Conservation (phyloP, 2,888 invertebrate genomes). For the Pandemis cinnamomeana region DNA sequence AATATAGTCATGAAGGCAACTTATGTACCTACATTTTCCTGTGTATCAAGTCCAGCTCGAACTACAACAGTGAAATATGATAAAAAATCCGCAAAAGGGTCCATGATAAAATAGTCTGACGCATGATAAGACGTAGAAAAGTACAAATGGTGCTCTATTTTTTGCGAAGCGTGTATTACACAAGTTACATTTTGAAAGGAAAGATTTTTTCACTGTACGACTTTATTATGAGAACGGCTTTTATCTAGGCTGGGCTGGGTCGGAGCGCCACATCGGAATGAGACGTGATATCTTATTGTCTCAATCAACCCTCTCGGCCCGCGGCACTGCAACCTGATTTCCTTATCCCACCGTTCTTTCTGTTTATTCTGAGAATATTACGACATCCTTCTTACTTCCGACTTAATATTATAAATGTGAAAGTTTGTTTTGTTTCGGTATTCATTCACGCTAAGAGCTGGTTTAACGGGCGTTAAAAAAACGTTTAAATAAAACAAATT, state of each 20-base stretch:
- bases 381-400: no score
- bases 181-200: neutral
- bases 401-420: no score
- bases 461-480: no score
- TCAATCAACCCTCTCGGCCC: neutral
- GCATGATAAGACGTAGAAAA: slow-evolving; percentile 13
- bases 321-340: slow-evolving; percentile 11
- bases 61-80: neutral
- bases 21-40: neutral
- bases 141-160: slow-evolving; percentile 7
- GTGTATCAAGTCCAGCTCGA: neutral
- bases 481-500: no score
- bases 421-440: no score
- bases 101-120: slow-evolving; percentile 7
- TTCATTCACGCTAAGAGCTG: no score
- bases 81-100: neutral
- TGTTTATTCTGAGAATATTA: neutral
- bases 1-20: neutral
- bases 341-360: neutral
- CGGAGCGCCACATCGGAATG: neutral
- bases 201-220: neutral
- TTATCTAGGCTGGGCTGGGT: slow-evolving; percentile 1
- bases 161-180: neutral
- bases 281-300: slow-evolving; percentile 15
- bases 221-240: neutral